These are phyloP conservation scores for Poecilia picta DNA, from an alignment of 2,797 vertebrate species.

Conservation along the genomic window DNA sequence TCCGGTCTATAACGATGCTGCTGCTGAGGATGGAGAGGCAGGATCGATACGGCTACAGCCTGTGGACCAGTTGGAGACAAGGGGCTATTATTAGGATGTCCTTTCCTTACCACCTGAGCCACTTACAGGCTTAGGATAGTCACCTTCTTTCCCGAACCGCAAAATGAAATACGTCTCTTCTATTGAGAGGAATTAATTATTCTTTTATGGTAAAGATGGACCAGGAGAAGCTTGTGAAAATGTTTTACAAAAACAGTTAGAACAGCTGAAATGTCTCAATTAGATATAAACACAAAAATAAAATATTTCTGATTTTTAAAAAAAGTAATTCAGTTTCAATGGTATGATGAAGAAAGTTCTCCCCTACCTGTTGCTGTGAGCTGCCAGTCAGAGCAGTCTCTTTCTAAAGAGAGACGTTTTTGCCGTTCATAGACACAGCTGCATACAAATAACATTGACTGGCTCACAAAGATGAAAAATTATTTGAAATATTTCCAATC, in stretches of 20 bases:
- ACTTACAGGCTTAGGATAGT: slow-evolving; percentile 69
- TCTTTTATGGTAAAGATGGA: not conserved
- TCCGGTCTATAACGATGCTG: slow-evolving; percentile 69
- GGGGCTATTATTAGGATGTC: slow-evolving; percentile 78
- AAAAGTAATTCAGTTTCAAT: not conserved
- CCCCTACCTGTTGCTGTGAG: not conserved
- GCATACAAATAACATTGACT: not conserved
- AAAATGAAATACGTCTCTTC: slow-evolving; percentile 17
- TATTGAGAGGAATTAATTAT: not conserved
- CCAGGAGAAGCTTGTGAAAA: not conserved
- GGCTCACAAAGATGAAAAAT: not conserved
- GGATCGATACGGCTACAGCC: slow-evolving; percentile 75
- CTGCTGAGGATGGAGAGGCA: slow-evolving; percentile 62
- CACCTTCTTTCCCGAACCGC: slow-evolving; percentile 36
- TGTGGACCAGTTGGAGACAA: slow-evolving; percentile 75
- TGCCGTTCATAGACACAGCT: not conserved
- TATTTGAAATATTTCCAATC: not conserved
- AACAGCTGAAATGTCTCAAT: not conserved
- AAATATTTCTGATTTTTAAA: not conserved
- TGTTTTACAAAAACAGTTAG: not conserved
- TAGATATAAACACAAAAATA: not conserved
- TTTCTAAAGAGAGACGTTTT: not conserved
- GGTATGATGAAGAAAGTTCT: not conserved
- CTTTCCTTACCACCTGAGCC: slow-evolving; percentile 77
- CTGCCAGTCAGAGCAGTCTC: not conserved